Base-by-base conservation (phyloP, 2,888 invertebrate genomes). In the Aplocera efformata region DNA sequence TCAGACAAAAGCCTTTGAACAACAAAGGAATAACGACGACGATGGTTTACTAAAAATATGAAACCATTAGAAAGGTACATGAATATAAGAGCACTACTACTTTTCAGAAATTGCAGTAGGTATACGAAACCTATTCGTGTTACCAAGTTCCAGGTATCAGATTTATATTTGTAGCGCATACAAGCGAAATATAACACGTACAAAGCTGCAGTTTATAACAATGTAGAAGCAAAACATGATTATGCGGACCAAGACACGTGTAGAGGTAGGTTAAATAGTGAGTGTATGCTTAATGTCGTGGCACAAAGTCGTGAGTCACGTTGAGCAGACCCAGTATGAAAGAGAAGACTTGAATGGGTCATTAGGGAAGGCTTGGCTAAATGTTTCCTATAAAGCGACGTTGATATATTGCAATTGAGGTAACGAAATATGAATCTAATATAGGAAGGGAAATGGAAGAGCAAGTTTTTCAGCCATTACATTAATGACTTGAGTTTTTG, bases 311-410 rank as follows among this genome's bases (percentile, higher is more conserved):
- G 71, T 75, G 79, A 73, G 58, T 73, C 75, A 72, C 67, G 71
- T 53, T 50, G 44, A 52, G 46, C 50, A 53, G 53, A 52, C 45
- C 50, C 61, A 56, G 42, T 58, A 67, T 67, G 67, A 72, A 68
- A 67, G 67, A 63, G 58, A 66, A 60, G 57, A 61, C 67, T 68
- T 80, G 77, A 80, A 81, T 80, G 72, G 77, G 55, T 72, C 79
- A 72, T 79, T 77, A 78, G 66, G 68, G 65, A 63, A 63, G 66
- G 60, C 64, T 64, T 55, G 58, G 58, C 54, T 67, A 63, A 73
- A 63, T 61, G 68, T 60, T 72, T 71, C 70, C 67, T 69, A 58
- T 37, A 53, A 27, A 42, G 22, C 58, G 65, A 71, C 67, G 60
- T 66, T 72, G 70, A 76, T 69, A 58, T 63, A 73, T 71, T 58